Evolutionary conservation across 2,113 vertebrate species (phyloP).

Genomic region (Prionailurus bengalensis): DNA sequence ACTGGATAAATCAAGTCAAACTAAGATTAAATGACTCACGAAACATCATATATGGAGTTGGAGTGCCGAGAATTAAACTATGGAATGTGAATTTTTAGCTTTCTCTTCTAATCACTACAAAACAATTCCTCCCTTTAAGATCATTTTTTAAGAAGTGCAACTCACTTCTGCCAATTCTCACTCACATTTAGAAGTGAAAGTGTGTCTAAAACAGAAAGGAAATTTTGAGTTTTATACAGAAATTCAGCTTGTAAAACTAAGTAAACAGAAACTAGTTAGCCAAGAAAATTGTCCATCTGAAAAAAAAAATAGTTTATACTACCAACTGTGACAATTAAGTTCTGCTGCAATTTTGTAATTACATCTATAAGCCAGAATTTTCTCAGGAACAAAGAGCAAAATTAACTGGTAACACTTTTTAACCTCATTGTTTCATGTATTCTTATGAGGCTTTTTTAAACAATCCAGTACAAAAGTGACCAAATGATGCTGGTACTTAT

Average conservation of each 20-base stretch:
- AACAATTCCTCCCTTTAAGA: slow-evolving; percentile 71
- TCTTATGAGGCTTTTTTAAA: background rate
- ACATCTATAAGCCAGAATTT: background rate
- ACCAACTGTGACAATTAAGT: background rate
- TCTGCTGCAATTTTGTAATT: background rate
- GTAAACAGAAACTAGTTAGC: slow-evolving; percentile 41
- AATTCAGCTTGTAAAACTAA: slow-evolving; percentile 59
- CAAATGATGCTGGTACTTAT: background rate
- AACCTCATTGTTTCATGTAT: slow-evolving; percentile 30
- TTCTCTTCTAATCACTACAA: slow-evolving; percentile 42
- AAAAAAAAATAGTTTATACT: background rate
- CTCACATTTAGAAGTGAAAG: slow-evolving; percentile 81
- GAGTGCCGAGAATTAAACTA: slow-evolving; percentile 46
- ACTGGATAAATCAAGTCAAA: slow-evolving; percentile 50
- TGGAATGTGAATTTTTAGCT: slow-evolving; percentile 44
- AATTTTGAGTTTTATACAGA: slow-evolving; percentile 51
- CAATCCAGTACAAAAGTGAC: background rate
- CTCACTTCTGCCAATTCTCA: slow-evolving; percentile 58
- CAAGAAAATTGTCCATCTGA: background rate
- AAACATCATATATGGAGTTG: slow-evolving; percentile 25
- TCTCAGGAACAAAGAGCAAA: slow-evolving; percentile 43
- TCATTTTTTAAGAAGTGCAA: background rate
- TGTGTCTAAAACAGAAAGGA: slow-evolving; percentile 57
- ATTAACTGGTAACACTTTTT: background rate
- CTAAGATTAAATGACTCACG: background rate